Percentiles rank a stretch among this genome's conserved stretches.
Conservation (phyloP, 2,888 invertebrate species). For the Tipula confusa region DNA sequence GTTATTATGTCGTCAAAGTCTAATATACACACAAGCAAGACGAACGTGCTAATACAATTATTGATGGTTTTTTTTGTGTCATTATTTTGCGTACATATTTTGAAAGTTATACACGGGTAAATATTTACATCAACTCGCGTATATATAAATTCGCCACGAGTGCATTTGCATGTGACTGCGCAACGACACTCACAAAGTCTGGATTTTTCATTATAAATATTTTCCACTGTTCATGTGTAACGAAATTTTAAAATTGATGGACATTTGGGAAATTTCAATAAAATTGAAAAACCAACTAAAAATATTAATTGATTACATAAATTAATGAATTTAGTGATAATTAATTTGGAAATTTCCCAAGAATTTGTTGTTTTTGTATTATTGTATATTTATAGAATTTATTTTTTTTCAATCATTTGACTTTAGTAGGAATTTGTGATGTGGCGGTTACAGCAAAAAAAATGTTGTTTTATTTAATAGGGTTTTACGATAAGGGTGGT, state of each 20-base stretch:
- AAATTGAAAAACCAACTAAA: too few relatives aligned
- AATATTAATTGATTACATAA: neutral
- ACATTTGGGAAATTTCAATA: neutral
- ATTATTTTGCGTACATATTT: too few relatives aligned
- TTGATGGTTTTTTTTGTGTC: neutral
- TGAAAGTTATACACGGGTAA: neutral
- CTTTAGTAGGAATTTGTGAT: neutral
- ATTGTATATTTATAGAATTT: neutral
- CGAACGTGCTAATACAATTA: neutral
- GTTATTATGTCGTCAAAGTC: too few relatives aligned
- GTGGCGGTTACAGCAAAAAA: too few relatives aligned
- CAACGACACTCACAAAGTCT: too few relatives aligned
- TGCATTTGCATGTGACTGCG: neutral
- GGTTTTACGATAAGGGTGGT: too few relatives aligned
- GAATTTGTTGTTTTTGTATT: neutral
- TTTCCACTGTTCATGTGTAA: neutral
- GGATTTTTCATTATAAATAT: too few relatives aligned
- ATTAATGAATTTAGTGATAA: neutral
- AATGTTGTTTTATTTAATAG: too few relatives aligned
- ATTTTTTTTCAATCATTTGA: neutral
- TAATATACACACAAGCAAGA: too few relatives aligned
- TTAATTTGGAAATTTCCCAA: neutral
- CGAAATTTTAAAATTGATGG: neutral
- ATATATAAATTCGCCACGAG: too few relatives aligned
- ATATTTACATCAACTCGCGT: neutral